Evolutionary conservation across 2,113 vertebrate genomes (phyloP).

Genomic region (Lycaon pictus): DNA sequence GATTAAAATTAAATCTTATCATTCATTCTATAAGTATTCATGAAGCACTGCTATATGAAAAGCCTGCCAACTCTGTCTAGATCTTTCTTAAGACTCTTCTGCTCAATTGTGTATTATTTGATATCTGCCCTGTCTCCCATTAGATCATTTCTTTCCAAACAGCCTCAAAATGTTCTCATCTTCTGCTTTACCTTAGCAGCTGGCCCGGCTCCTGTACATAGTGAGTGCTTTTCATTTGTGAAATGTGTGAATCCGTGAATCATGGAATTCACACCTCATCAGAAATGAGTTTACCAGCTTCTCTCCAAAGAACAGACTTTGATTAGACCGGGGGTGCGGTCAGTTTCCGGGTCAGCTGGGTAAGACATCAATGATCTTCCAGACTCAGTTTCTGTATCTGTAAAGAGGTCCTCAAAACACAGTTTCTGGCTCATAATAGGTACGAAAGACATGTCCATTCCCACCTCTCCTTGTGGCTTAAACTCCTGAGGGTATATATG

Average conservation of each 20-base stretch:
- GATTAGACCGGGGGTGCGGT: background rate
- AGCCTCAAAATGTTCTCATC: background rate
- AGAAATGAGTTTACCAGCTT: background rate
- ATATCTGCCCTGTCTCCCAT: background rate
- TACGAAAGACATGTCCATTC: background rate
- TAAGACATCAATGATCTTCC: background rate
- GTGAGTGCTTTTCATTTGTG: background rate
- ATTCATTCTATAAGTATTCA: background rate
- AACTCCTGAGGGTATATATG: background rate
- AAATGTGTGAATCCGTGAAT: background rate
- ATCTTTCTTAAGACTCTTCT: background rate
- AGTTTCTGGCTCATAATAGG: background rate
- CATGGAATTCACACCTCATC: background rate
- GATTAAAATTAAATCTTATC: background rate
- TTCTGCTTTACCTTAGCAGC: background rate
- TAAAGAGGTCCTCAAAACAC: background rate
- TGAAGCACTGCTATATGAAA: background rate
- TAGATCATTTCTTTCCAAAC: constrained; percentile 1
- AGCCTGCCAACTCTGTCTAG: background rate
- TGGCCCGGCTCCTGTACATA: background rate
- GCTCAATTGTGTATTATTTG: background rate
- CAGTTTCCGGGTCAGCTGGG: background rate
- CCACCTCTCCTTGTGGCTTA: background rate
- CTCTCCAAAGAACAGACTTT: background rate
- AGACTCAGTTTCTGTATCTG: constrained; percentile 51